phyloP scores from a whole-genome alignment of 2,113 vertebrate genomes.

The human region GRCh38 chr6:108299501-108300000 shows the following conservation, averaged over 20 bases:
- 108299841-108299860: neutral
- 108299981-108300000: neutral
- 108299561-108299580: neutral
- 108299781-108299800: neutral
- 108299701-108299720: too few species aligned
- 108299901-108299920: neutral
- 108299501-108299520: conserved; percentile 37
- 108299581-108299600: neutral
- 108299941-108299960: conserved; percentile 26
- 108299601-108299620: neutral
- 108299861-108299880: neutral
- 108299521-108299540: neutral
- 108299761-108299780: too few species aligned
- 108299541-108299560: neutral
- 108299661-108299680: too few species aligned
- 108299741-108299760: too few species aligned
- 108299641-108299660: neutral
- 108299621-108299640: neutral
- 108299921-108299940: conserved; percentile 1
- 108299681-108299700: too few species aligned
- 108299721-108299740: too few species aligned
- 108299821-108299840: neutral
- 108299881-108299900: neutral
- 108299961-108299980: conserved; percentile 38
- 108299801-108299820: neutral